phyloP scores from a whole-genome alignment of 1,140 invertebrate genomes.

The Leptinotarsa defecta region DNA sequence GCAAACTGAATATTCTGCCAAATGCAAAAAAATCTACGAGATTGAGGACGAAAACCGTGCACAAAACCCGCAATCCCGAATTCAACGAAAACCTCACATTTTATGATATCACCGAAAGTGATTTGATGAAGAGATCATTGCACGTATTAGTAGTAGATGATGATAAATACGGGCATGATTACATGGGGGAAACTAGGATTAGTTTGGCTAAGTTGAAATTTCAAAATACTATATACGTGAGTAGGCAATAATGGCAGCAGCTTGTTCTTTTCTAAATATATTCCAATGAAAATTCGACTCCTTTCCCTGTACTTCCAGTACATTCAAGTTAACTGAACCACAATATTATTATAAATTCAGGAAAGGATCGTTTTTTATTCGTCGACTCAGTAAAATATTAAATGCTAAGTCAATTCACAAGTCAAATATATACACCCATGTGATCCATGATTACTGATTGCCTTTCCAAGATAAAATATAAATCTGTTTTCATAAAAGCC shows the following conservation, averaged over 20 bases:
- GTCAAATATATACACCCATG: no score
- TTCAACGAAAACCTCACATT: constrained; percentile 93
- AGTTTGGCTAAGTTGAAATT: constrained; percentile 67
- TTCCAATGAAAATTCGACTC: no score
- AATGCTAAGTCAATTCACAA: no score
- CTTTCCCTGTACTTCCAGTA: no score
- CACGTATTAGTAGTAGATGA: constrained; percentile 80
- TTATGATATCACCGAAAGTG: constrained; percentile 82
- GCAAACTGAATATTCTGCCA: constrained; percentile 84
- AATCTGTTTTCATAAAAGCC: no score
- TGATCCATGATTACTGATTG: no score
- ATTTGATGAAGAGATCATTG: constrained; percentile 73
- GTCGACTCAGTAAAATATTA: no score
- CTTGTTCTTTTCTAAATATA: no score
- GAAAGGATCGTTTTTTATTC: no score
- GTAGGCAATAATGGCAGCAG: neutral
- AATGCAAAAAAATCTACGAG: constrained; percentile 70
- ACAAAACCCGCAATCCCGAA: constrained; percentile 87
- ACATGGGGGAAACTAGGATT: constrained; percentile 77
- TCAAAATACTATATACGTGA: constrained; percentile 63
- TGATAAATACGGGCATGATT: constrained; percentile 83
- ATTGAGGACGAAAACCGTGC: constrained; percentile 57
- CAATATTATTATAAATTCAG: no score
- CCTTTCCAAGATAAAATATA: no score
- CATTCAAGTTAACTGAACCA: no score